A percentile compares a stretch with the other conserved stretches of the same genome.
Evolutionary conservation across 2,888 invertebrate species (phyloP).

Genomic region (Drosophila tanythrix): DNA sequence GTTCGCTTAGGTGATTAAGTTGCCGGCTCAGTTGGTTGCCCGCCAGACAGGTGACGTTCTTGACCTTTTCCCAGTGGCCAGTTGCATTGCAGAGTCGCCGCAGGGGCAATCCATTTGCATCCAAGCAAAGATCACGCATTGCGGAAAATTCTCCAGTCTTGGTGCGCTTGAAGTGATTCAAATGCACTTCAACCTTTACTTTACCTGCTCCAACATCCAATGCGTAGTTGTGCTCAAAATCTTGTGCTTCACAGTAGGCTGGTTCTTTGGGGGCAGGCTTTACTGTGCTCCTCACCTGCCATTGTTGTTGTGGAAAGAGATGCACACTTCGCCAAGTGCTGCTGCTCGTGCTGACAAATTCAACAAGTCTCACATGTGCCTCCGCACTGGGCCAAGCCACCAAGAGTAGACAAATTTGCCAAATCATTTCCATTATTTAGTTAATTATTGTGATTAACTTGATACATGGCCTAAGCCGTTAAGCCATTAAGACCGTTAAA

Average conservation of each 20-base stretch:
- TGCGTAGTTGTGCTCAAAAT: constrained; percentile 52
- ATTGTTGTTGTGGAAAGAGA: constrained; percentile 43
- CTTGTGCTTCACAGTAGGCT: constrained; percentile 38
- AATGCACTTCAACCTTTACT: constrained; percentile 12
- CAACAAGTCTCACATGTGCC: constrained; percentile 40
- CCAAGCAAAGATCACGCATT: constrained; percentile 85
- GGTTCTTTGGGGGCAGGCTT: neutral
- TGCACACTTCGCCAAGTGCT: constrained; percentile 32
- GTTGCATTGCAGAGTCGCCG: constrained; percentile 87
- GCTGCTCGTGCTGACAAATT: constrained; percentile 27
- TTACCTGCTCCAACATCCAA: neutral
- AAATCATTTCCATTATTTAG: constrained; percentile 20
- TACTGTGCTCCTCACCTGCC: constrained; percentile 30
- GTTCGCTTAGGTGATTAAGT: constrained; percentile 60
- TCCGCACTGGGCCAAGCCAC: neutral
- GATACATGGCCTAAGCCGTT: constrained; percentile 20
- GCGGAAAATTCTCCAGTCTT: constrained; percentile 85
- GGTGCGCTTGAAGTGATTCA: constrained; percentile 58
- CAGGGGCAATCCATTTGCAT: constrained; percentile 87
- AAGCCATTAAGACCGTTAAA: constrained; percentile 15
- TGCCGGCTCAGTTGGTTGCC: constrained; percentile 61
- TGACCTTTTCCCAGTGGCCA: constrained; percentile 85
- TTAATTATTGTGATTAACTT: constrained; percentile 12
- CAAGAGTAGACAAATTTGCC: constrained; percentile 22
- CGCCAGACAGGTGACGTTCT: constrained; percentile 38